A percentile compares a stretch with the other conserved stretches of the same genome.
These are phyloP conservation scores for Griposia aprilina DNA, from an alignment of 2,888 invertebrate genomes.

Conservation along the genomic window DNA sequence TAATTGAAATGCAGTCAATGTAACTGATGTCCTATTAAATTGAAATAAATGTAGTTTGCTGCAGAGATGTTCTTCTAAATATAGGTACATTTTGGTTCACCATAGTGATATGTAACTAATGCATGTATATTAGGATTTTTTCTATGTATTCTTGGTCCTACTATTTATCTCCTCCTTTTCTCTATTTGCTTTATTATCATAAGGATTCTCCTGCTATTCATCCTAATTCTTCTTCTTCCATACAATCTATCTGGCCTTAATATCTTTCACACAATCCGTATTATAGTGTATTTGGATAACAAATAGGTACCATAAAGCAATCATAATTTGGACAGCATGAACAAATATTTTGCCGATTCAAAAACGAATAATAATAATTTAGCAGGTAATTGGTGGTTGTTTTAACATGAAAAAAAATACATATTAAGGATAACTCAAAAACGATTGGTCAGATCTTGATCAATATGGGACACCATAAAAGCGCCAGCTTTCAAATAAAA, in stretches of 20 bases:
- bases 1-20: conserved; percentile 36
- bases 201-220: background rate
- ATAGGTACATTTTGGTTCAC: background rate
- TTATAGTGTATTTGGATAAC: background rate
- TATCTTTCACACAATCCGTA: background rate
- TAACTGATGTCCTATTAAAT: background rate
- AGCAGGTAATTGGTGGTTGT: no score
- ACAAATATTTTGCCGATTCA: background rate
- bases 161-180: background rate
- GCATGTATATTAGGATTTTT: no score
- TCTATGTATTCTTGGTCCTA: background rate
- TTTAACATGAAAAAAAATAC: no score
- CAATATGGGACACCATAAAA: no score
- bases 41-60: conserved; percentile 18
- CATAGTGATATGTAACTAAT: background rate
- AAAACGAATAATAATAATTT: background rate
- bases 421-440: no score
- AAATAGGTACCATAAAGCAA: background rate
- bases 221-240: background rate
- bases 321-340: background rate
- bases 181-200: background rate
- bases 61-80: background rate
- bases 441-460: no score
- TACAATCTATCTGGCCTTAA: background rate
- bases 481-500: no score